A percentile compares a stretch with the other conserved stretches of the same genome.
Evolutionary conservation across 2,888 invertebrate genomes (phyloP).

Genomic region (Amblyjoppa proteus): DNA sequence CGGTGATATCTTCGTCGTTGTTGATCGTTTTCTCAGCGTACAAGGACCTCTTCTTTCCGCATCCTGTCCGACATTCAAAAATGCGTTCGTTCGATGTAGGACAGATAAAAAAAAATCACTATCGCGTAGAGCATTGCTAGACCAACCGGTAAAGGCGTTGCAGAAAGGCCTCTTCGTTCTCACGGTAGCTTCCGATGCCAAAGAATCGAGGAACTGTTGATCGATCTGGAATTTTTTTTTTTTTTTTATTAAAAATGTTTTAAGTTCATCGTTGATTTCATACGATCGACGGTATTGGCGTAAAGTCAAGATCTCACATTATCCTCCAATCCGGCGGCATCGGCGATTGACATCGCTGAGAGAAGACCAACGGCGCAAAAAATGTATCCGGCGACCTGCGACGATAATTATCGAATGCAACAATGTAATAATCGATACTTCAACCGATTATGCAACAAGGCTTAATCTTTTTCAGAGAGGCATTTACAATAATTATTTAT

Average conservation of each 20-base stretch:
- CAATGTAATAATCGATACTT: neutral
- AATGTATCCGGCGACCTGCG: conserved; percentile 72
- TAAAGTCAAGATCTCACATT: conserved; percentile 68
- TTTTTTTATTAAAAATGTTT: neutral
- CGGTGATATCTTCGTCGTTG: conserved; percentile 40
- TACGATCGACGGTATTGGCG: neutral
- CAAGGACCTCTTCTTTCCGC: conserved; percentile 78
- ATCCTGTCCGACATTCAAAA: conserved; percentile 71
- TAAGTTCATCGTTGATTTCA: neutral
- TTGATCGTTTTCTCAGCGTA: conserved; percentile 61
- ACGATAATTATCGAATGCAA: conserved; percentile 30
- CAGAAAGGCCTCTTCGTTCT: conserved; percentile 92
- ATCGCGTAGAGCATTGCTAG: neutral
- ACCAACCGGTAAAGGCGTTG: conserved; percentile 94
- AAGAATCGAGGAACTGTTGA: conserved; percentile 70
- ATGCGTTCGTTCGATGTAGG: too few relatives aligned
- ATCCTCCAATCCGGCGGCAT: conserved; percentile 55
- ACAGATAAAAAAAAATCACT: neutral
- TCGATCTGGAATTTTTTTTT: conserved; percentile 69
- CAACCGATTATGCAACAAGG: neutral
- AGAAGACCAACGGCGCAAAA: conserved; percentile 71
- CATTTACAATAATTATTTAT: too few relatives aligned
- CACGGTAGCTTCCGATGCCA: conserved; percentile 65
- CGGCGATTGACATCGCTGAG: conserved; percentile 62
- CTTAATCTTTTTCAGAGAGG: too few relatives aligned